phyloP scores from a whole-genome alignment of 2,888 invertebrate genomes.

The Microdon myrmicae region DNA sequence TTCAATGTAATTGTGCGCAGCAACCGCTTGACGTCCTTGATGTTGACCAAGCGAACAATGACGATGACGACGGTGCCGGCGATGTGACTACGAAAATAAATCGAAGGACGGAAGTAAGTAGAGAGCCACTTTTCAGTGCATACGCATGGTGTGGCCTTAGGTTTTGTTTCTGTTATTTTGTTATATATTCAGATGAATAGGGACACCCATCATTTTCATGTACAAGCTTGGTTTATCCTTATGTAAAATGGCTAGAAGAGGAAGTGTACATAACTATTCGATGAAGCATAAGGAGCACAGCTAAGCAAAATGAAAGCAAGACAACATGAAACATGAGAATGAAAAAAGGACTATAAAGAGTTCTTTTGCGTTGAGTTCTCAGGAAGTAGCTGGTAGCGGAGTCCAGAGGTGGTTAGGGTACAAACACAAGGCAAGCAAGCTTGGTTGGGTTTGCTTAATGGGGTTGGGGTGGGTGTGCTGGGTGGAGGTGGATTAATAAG shows the following conservation, averaged over 20 bases:
- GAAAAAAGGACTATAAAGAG: constrained; percentile 47
- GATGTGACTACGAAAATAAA: constrained; percentile 45
- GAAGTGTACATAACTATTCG: constrained; percentile 33
- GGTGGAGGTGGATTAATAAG: no score
- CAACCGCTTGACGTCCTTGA: constrained; percentile 35
- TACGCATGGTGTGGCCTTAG: constrained; percentile 45
- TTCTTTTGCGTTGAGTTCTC: constrained; percentile 40
- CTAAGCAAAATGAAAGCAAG: constrained; percentile 8
- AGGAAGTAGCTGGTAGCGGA: no score
- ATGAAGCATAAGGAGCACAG: constrained; percentile 33
- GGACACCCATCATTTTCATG: constrained; percentile 49
- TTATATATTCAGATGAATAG: constrained; percentile 45
- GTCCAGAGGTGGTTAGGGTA: constrained; percentile 23
- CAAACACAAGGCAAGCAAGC: constrained; percentile 11
- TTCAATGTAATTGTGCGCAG: constrained; percentile 31
- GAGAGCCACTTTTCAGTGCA: constrained; percentile 43
- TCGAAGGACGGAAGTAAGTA: constrained; percentile 45
- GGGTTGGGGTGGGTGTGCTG: no score
- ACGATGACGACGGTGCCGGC: no score
- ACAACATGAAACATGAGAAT: constrained; percentile 32
- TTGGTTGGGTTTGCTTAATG: no score
- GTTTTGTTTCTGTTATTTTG: constrained; percentile 35
- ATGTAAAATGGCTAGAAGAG: constrained; percentile 38
- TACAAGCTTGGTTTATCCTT: constrained; percentile 41
- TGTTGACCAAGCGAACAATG: constrained; percentile 33